Evolutionary conservation across 1,140 invertebrate genomes (phyloP).

Genomic region (Potamilus streckersoni): DNA sequence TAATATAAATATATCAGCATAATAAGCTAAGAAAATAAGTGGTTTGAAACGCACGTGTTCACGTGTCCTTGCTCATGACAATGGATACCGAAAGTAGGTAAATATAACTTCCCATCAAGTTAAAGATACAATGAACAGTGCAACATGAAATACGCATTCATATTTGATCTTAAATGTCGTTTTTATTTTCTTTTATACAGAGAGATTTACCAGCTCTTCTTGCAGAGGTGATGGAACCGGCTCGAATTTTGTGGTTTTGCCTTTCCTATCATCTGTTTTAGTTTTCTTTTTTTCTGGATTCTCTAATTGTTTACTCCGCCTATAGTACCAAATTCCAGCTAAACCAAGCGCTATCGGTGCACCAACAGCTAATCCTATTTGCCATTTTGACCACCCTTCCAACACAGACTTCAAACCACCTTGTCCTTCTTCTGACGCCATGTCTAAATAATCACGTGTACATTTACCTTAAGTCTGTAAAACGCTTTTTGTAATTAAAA

Average conservation of each 20-base stretch:
- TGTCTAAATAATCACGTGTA: conserved; percentile 1
- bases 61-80: too few species aligned
- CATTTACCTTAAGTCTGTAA: too few species aligned
- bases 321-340: conserved; percentile 82
- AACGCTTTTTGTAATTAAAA: too few species aligned
- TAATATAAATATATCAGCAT: too few species aligned
- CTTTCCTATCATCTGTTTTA: conserved; percentile 16
- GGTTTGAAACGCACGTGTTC: too few species aligned
- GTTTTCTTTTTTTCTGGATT: conserved; percentile 4
- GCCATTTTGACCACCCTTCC: conserved; percentile 74
- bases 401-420: conserved; percentile 6
- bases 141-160: neutral
- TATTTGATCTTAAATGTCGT: conserved; percentile 4
- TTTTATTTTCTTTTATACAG: neutral
- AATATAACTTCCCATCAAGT: neutral
- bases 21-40: too few species aligned
- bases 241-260: neutral
- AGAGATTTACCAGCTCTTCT: neutral
- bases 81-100: neutral
- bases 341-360: conserved; percentile 84
- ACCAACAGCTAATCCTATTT: conserved; percentile 82
- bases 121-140: neutral
- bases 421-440: conserved; percentile 20
- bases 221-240: neutral
- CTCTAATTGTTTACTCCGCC: conserved; percentile 54